A percentile compares a stretch with the other conserved stretches of the same genome.
phyloP scores from a whole-genome alignment of 53 echinoderm and acorn worm species.

The Stichopus horrens region DNA sequence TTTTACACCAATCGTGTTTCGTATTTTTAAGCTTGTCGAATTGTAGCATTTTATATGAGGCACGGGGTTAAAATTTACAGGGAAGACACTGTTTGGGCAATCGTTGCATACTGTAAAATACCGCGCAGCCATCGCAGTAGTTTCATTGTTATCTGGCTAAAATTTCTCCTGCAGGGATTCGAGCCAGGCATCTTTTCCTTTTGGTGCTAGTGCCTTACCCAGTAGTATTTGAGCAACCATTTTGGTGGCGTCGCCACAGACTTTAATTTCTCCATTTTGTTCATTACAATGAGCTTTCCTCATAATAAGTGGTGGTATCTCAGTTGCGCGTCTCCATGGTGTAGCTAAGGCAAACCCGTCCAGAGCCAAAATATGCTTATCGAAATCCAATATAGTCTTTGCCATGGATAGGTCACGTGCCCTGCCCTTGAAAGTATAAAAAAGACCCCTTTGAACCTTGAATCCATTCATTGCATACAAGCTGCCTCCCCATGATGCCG shows the following conservation, averaged over 20 bases:
- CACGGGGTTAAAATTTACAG: background rate
- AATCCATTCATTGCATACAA: background rate
- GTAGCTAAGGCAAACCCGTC: slow-evolving; percentile 23
- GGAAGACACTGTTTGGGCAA: background rate
- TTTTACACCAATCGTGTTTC: background rate
- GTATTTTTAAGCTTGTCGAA: background rate
- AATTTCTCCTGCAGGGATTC: background rate
- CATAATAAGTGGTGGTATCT: background rate
- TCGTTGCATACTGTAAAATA: background rate
- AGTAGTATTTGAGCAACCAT: slow-evolving; percentile 37
- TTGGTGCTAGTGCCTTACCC: slow-evolving; percentile 2
- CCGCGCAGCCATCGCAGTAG: background rate
- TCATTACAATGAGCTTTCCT: background rate
- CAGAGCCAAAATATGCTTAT: background rate
- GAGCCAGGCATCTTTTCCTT: slow-evolving; percentile 18
- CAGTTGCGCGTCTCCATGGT: slow-evolving; percentile 1
- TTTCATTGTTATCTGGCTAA: background rate
- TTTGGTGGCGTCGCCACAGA: background rate
- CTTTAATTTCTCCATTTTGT: background rate
- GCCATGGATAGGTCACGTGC: background rate
- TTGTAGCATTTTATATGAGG: slow-evolving; percentile 7
- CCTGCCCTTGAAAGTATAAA: background rate
- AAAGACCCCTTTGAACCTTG: background rate
- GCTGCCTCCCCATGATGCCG: background rate
- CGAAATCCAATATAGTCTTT: background rate